These are phyloP conservation scores for Drosophila busckii DNA, from an alignment of 1,140 invertebrate genomes.

Conservation along the genomic window DNA sequence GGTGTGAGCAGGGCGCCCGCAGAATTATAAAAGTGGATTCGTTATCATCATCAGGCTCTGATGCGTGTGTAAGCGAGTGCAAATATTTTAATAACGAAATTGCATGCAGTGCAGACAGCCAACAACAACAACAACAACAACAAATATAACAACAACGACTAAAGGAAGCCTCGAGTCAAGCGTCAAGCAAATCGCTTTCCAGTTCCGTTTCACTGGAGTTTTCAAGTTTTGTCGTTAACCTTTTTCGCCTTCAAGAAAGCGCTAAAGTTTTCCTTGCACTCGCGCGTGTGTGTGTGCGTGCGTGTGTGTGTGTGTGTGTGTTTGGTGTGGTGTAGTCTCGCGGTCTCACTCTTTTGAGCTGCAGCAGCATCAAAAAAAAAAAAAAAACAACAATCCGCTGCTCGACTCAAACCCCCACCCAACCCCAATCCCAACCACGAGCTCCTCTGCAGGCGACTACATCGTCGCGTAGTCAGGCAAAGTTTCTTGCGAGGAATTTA, in stretches of 20 bases:
- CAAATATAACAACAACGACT: too few relatives aligned
- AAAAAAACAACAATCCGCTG: not conserved
- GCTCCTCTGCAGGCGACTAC: conserved; percentile 5
- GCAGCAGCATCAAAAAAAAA: conserved; percentile 10
- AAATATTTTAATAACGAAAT: conserved; percentile 52
- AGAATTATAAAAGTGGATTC: conserved; percentile 43
- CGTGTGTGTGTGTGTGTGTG: conserved; percentile 1
- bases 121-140: not conserved
- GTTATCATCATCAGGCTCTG: conserved; percentile 5
- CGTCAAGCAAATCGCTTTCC: not conserved
- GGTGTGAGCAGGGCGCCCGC: conserved; percentile 59
- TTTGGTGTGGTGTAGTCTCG: conserved; percentile 20
- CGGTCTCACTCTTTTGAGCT: conserved; percentile 28
- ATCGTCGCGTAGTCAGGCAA: conserved; percentile 49
- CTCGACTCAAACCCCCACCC: not conserved
- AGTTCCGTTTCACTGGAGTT: conserved; percentile 20
- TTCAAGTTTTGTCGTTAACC: conserved; percentile 39
- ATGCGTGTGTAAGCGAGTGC: conserved; percentile 21
- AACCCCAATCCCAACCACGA: conserved; percentile 13
- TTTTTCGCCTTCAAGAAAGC: conserved; percentile 32
- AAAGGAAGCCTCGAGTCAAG: too few relatives aligned
- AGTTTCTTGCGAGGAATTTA: conserved; percentile 74
- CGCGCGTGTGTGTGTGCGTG: conserved; percentile 4
- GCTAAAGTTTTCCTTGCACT: conserved; percentile 31
- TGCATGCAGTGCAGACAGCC: conserved; percentile 16